Evolutionary conservation across 37 sponge, comb jelly and placozoan genomes (phyloP).

Genomic region (Amphimedon queenslandica): DNA sequence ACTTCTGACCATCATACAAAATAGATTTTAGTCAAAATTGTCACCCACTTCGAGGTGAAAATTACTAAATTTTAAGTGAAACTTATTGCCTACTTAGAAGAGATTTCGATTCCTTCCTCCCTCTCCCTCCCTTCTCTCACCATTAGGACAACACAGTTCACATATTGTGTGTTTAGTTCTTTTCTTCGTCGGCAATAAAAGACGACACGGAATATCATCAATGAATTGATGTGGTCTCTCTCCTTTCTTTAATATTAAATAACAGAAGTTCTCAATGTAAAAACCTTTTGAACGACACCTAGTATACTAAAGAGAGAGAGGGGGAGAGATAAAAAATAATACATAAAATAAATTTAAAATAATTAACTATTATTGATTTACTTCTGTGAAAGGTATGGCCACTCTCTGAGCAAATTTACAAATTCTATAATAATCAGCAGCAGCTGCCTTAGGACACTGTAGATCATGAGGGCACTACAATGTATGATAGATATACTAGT

Average conservation of each 20-base stretch:
- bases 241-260: conserved; percentile 71
- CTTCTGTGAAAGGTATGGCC: conserved; percentile 59
- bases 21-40: no score
- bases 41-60: no score
- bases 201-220: background rate
- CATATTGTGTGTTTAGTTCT: conserved; percentile 68
- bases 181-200: conserved; percentile 54
- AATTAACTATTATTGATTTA: no score
- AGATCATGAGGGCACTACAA: conserved; percentile 80
- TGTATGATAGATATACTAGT: no score
- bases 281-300: conserved; percentile 31
- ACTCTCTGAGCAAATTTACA: conserved; percentile 86
- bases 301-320: conserved; percentile 14
- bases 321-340: background rate
- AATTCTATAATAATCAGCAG: background rate
- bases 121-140: no score
- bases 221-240: background rate
- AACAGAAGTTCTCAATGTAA: conserved; percentile 69
- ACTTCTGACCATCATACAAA: no score
- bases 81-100: no score
- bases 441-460: conserved; percentile 77
- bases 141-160: conserved; percentile 65
- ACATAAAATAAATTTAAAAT: background rate
- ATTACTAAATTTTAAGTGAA: no score
- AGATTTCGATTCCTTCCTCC: no score